Evolutionary conservation across 2,888 invertebrate species (phyloP), one percentile per base, ranked within the genome.

Genomic region (Ferdinandea cuprea): DNA sequence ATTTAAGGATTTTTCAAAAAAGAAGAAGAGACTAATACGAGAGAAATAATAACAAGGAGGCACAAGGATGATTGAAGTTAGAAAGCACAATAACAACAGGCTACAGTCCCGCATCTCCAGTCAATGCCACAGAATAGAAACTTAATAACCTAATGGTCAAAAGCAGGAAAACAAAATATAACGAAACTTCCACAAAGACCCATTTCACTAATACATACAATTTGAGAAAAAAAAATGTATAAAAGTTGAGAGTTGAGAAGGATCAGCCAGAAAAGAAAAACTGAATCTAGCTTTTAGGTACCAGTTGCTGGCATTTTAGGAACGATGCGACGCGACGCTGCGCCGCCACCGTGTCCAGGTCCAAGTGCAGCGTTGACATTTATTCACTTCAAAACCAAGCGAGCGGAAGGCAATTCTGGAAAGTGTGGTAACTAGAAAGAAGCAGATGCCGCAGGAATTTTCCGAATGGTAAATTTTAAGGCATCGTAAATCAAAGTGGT

Each of bases 401-500:
- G 65, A 58, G 52, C n/a, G 48, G 42, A 77, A 48, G 54, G 40
- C 37, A 65, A 54, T 37, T 28, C 66, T 50, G 1, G 32, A 3
- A 65, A 54, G 48, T 50, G 59, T 79, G 44, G 58, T 59, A 61
- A 76, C 76, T 46, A 17, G 58, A 58, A 44, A 35, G 52, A 71
- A 77, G 48, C 72, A 77, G 77, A 77, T 83, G 81, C 81, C 77
- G 54, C 66, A 72, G 48, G 66, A 77, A 83, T 83, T 83, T 83
- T 77, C 56, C 68, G 77, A 83, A 83, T 81, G 71, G 81, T 71
- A 72, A 81, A 77, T 71, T 81, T 81, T 58, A 59, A 77, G 66
- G 68, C 66, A 77, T 77, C 81, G 77, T 83, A 83, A 83, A 83
- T 83, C 81, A 83, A 72, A 77, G 77, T 66, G 77, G 77, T 66